These are phyloP conservation scores for Conops quadrifasciatus DNA, from an alignment of 2,888 invertebrate species.

Conservation along the genomic window DNA sequence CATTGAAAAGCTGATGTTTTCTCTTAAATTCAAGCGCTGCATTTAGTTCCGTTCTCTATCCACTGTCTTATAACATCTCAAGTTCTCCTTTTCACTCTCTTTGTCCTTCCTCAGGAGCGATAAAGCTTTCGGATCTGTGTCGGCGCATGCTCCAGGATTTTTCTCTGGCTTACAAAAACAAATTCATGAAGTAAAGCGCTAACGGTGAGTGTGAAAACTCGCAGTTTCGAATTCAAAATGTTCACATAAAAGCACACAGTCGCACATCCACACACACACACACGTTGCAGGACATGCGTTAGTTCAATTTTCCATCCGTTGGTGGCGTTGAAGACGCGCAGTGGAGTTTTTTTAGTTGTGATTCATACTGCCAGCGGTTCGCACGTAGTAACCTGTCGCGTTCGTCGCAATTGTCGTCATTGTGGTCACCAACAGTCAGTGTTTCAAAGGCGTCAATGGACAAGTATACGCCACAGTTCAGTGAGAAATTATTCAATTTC, in stretches of 20 bases:
- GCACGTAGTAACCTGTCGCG: constrained; percentile 50
- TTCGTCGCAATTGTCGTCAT: not conserved
- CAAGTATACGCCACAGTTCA: no score
- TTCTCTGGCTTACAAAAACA: no score
- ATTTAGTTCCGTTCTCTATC: no score
- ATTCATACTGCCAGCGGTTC: constrained; percentile 56
- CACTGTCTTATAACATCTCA: not conserved
- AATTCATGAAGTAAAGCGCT: no score
- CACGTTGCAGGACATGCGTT: constrained; percentile 21
- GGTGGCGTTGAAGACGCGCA: constrained; percentile 49
- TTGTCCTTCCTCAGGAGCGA: no score
- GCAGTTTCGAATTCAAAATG: constrained; percentile 9
- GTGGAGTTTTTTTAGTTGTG: constrained; percentile 57
- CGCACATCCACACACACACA: constrained; percentile 7
- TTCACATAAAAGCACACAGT: not conserved
- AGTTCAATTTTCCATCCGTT: constrained; percentile 46
- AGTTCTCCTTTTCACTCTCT: not conserved
- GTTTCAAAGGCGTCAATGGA: no score
- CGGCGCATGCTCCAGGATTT: no score
- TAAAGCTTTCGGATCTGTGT: no score
- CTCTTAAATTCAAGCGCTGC: no score
- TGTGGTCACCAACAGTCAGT: no score
- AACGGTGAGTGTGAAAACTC: not conserved
- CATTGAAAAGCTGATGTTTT: no score
- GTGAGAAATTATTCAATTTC: no score